These are phyloP conservation scores for Epinotia brunnichana DNA, from an alignment of 2,888 invertebrate genomes.

Conservation along the genomic window DNA sequence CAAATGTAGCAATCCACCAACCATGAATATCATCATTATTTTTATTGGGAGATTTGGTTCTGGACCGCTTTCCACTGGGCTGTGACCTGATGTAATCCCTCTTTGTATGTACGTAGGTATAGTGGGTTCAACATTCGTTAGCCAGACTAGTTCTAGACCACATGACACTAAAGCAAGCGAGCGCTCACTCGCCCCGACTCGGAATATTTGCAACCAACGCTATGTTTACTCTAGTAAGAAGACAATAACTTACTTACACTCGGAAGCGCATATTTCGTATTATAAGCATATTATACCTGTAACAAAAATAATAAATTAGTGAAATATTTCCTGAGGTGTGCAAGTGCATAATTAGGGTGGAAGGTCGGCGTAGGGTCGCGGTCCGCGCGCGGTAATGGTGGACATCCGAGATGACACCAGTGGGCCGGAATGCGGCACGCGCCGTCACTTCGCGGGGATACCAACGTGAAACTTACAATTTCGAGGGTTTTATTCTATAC, in stretches of 20 bases:
- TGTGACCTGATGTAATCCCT: too few species aligned
- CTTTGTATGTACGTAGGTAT: too few species aligned
- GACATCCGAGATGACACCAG: slow-evolving; percentile 31
- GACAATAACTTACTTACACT: background rate
- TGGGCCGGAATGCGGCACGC: slow-evolving; percentile 14
- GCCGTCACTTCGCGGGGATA: slow-evolving; percentile 18
- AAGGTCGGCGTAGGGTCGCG: slow-evolving; percentile 15
- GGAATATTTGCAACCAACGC: slow-evolving; percentile 4
- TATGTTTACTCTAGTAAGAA: too few species aligned
- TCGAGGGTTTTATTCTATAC: too few species aligned
- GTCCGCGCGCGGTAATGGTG: slow-evolving; percentile 12
- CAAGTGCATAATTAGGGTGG: background rate
- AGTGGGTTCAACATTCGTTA: too few species aligned
- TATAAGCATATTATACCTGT: background rate
- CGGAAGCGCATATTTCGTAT: background rate
- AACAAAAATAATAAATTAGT: background rate
- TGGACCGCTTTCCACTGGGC: too few species aligned
- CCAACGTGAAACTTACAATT: background rate
- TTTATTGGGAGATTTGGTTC: too few species aligned
- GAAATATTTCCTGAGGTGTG: background rate
- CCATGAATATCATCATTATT: too few species aligned
- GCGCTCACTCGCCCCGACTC: background rate
- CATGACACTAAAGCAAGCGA: too few species aligned
- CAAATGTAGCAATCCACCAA: too few species aligned
- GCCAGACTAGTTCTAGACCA: too few species aligned